Evolutionary conservation across 2,113 vertebrate genomes (phyloP).

Genomic region (Tragelaphus buxtoni): DNA sequence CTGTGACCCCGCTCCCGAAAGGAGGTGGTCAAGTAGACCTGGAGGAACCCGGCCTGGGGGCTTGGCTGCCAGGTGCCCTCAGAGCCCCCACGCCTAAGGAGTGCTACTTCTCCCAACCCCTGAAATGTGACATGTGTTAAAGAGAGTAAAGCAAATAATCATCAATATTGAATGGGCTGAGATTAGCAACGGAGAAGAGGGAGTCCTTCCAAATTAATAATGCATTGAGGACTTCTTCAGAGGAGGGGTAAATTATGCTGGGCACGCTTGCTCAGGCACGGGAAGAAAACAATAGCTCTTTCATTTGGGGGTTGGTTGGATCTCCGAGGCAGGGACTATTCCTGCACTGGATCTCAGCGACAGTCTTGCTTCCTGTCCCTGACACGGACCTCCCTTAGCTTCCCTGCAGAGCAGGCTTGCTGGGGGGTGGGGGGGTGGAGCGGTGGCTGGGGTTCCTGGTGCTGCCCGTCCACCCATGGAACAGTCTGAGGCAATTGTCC

Average conservation of each 20-base stretch:
- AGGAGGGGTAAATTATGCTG: constrained; percentile 48
- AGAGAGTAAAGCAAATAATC: constrained; percentile 66
- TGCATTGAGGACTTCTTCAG: constrained; percentile 56
- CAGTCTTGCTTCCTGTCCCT: neutral
- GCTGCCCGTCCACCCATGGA: neutral
- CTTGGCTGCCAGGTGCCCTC: neutral
- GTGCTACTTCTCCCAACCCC: neutral
- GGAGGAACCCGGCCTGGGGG: neutral
- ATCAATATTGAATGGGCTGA: constrained; percentile 67
- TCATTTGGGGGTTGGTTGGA: constrained; percentile 17
- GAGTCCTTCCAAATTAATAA: constrained; percentile 66
- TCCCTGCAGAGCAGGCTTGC: neutral
- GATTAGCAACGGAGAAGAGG: constrained; percentile 61
- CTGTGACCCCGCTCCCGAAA: neutral
- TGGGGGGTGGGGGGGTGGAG: rapidly evolving
- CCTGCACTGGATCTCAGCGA: neutral
- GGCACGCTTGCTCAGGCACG: neutral
- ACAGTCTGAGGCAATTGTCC: neutral
- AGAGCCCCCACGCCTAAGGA: neutral
- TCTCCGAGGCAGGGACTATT: neutral
- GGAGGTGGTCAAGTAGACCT: neutral
- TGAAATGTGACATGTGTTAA: constrained; percentile 4
- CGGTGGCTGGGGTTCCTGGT: neutral
- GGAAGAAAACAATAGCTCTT: constrained; percentile 43
- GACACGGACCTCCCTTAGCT: neutral